Evolutionary conservation across 2,888 invertebrate species (phyloP).

Genomic region (Watsonalla binaria): DNA sequence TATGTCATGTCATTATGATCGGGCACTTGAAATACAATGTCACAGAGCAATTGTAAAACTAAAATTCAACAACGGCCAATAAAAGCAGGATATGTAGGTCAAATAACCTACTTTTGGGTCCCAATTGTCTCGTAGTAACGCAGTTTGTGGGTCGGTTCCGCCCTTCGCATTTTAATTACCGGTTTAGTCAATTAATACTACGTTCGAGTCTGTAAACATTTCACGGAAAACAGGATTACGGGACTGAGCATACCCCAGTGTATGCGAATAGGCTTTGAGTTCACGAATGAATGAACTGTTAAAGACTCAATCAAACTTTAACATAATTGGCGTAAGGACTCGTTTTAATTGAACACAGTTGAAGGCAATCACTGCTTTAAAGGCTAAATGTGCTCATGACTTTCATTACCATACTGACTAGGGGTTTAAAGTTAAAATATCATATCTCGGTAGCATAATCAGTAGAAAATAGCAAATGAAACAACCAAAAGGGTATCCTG

Average conservation of each 20-base stretch:
- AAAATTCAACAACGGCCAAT: constrained; percentile 16
- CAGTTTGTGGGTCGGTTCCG: constrained; percentile 23
- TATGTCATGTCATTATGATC: too few relatives aligned
- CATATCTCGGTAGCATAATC: too few relatives aligned
- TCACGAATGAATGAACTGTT: neutral
- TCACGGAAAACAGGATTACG: neutral
- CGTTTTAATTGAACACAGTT: neutral
- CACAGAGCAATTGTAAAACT: constrained; percentile 5
- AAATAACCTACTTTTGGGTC: constrained; percentile 29
- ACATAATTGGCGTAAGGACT: neutral
- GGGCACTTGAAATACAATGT: neutral
- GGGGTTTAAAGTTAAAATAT: too few relatives aligned
- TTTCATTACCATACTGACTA: too few relatives aligned
- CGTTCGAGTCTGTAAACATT: constrained; percentile 13
- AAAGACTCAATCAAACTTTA: neutral
- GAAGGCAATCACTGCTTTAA: too few relatives aligned
- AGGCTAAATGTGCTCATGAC: too few relatives aligned
- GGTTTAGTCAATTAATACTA: constrained; percentile 23
- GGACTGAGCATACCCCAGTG: neutral
- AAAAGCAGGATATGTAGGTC: constrained; percentile 19
- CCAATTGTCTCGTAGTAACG: constrained; percentile 17
- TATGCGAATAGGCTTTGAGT: neutral
- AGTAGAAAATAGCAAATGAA: too few relatives aligned
- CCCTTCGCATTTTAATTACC: constrained; percentile 32
- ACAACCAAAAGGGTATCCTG: too few relatives aligned